Base-by-base conservation (phyloP, 1,140 invertebrate species). In the Drosophila miranda region DNA sequence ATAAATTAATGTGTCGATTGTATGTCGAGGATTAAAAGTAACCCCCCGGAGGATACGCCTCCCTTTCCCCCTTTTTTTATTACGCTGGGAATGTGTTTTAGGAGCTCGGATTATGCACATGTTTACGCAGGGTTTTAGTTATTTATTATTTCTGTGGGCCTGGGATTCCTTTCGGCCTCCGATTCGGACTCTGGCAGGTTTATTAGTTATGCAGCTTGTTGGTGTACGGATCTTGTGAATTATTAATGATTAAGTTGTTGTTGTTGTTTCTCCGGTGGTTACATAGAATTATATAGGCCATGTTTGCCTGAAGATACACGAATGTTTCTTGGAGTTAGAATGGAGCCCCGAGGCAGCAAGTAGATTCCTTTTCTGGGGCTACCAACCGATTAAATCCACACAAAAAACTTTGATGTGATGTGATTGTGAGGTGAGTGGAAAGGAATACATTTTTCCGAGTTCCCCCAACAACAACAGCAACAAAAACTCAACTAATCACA, bases 1-100 rank as follows among this genome's bases (percentile, higher is more conserved):
- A 86, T 86, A 86, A 86, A 86, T 86, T 86, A 86, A 87, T 86
- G 81, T 86, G 81, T 86, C 81, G 81, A 87, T 86, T 86, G 81
- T 86, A 61, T 75, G 81, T 78, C 82, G 77, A 81, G 81, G 82
- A 86, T 86, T 86, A 86, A 86, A 86, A 86, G 81, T 86, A 86
- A 62, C 76, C 46, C 64, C 51, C 45, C 52, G 9, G 34, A 13
- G 43, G 21, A 21, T 19, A 9, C 14, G 38, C 14, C 5, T 3
- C 28, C 30, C 7, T 8, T 8, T 48, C 13, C 4, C 13, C 19
- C 9, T 2, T 30, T 71, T 59, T 71, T 60, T 80, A 49, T 49
- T 56, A 38, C 51, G 38, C 19, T 38, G 45, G 13, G 46, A 14
- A 57, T 59, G 60, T 67, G 48, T 49, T 50, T 44, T 61, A 28